Evolutionary conservation across 2,888 invertebrate species (phyloP).

Genomic region (Globia sparganii): DNA sequence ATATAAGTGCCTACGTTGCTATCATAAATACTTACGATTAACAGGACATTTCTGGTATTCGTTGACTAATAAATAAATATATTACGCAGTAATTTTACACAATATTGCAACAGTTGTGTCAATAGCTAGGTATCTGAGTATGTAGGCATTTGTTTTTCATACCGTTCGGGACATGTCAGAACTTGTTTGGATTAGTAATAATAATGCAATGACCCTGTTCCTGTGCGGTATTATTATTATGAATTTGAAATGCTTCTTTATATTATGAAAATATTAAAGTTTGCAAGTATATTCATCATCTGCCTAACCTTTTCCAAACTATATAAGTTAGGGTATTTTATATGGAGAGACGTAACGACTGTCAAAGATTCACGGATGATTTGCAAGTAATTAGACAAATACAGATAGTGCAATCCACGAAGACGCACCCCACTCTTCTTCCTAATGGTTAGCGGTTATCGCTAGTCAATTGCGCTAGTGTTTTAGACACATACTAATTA

Average conservation of each 20-base stretch:
- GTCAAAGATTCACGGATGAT: too few species aligned
- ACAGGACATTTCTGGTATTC: not conserved
- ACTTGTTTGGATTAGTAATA: conserved; percentile 23
- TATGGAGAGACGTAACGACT: too few species aligned
- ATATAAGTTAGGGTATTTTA: too few species aligned
- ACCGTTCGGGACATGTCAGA: conserved; percentile 10
- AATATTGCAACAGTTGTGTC: conserved; percentile 42
- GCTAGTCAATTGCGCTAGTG: too few species aligned
- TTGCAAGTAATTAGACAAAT: not conserved
- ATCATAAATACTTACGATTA: conserved; percentile 1
- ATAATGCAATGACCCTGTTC: not conserved
- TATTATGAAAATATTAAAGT: not conserved
- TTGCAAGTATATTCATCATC: too few species aligned
- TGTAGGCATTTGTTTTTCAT: conserved; percentile 7
- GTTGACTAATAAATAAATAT: not conserved
- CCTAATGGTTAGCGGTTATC: too few species aligned
- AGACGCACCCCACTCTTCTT: too few species aligned
- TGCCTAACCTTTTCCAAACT: too few species aligned
- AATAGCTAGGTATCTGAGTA: too few species aligned
- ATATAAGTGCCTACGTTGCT: not conserved
- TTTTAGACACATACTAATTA: too few species aligned
- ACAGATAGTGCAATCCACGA: too few species aligned
- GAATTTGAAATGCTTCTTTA: not conserved
- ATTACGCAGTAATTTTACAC: conserved; percentile 34
- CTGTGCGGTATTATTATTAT: not conserved